Base-by-base conservation (phyloP, 2,113 vertebrate species). In the Ptilonorhynchus violaceus region DNA sequence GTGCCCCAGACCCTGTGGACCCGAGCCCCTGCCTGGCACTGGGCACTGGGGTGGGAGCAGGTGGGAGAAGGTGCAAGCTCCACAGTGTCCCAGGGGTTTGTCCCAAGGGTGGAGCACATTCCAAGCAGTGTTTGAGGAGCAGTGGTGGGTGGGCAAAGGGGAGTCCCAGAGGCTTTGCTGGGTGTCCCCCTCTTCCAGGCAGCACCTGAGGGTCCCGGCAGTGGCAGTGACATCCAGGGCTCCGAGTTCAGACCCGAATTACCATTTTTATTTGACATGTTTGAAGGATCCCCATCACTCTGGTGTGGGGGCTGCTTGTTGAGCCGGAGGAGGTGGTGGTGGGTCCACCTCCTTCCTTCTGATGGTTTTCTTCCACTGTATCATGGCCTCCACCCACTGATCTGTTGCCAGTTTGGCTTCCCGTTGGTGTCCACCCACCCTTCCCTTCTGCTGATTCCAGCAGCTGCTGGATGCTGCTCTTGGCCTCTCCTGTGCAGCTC, bases 371-470 rank as follows among this genome's bases (percentile, higher is more conserved):
- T 91, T 93, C 89, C 60, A 44, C 47, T 75, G 35, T 25, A 76
- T 31, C n/a, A 1, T 19, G 73, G 60, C 69, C 89, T 95, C 80
- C 89, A 52, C 93, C 89, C 86, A 41, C 2, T 52, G 62, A 41
- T 59, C 33, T 4, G 13, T 9, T 53, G 81, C 94, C 89, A 89
- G 62, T 79, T 96, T 92, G 92, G 96, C 93, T 96, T 37, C 42
- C 35, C 2, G 1, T 15, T 79, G 85, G 64, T 73, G 88, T 93
- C 55, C 31, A 64, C 73, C 69, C 41, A 37, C 56, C 56, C 83
- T 83, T 89, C 69, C 79, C 50, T 44, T 64, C 81, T 53, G 46
- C 74, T 4, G 21, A 70, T 60, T 75, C 83, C 64, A 72, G 63
- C 87, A 88, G 56, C 91, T 89, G 83, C 92, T 92, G 64, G 13